Evolutionary conservation across 2,797 vertebrate genomes (phyloP), one percentile per base, ranked within the genome.

Genomic region (Oreonectes daqikongensis): DNA sequence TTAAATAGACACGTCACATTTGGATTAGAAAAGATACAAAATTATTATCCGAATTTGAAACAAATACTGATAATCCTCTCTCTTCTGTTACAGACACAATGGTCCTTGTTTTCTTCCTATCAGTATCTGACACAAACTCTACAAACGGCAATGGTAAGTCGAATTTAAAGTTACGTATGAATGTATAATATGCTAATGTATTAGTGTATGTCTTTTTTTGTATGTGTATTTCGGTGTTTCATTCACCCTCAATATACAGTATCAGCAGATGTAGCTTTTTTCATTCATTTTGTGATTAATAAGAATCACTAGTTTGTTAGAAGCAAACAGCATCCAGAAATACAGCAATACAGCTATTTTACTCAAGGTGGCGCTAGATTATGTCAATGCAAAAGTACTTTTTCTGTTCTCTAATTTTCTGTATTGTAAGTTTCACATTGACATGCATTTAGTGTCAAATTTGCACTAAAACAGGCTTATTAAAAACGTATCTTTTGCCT

Each of bases 61-160:
- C 24, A 6, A 4, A 28, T 30, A 20, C 40, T 4, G 1, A 42
- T 65, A n/a, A 67, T 32, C 3, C n/a, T 57, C 5, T 67, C 14
- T 63, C 5, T 53, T 55, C 57, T 69, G 52, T 15, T 76, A 79
- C 88, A 94, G 92, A 83, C 89, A 93, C 87, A 89, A 94, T 94
- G 92, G 84, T 93, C 82, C 90, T 86, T 35, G 86, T 94, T 88
- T 85, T 93, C 82, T 90, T 93, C 86, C 70, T 92, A 81, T 71
- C 88, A 84, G 81, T 86, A 80, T 78, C 85, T 75, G 83, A 82
- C 57, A 64, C 84, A 70, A 57, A 67, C 81, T 26, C 89, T 84
- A 42, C 84, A 73, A 18, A 69, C 86, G 83, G 0, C 81, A 46
- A 32, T 72, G 89, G 93, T 94, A 89, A 91, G n/a, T n/a, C n/a